Evolutionary conservation across 1,140 invertebrate genomes (phyloP), one percentile per base, ranked within the genome.

Genomic region (Trichoplusia ni): DNA sequence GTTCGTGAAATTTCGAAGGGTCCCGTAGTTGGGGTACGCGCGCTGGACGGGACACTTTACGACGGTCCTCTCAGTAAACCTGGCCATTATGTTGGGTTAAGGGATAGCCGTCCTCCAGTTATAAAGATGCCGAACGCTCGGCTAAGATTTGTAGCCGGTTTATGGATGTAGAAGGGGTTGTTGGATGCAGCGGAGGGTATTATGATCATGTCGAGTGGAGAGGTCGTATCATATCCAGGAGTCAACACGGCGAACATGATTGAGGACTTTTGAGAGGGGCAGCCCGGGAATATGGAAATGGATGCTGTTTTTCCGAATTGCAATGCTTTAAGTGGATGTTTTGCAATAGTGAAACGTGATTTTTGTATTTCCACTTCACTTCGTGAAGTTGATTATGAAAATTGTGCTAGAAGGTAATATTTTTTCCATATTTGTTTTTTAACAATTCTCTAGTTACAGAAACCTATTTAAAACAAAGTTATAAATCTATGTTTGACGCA

Each of bases 11-110:
- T 83, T 86, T 81, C 72, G 71, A 81, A 86, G 87, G 86, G 86
- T 81, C 84, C 78, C 75, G 73, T 72, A 69, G 73, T 69, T 68
- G 59, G 37, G 58, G 58, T 44, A 46, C 51, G 62, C 66, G 60
- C 60, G 59, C 61, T 67, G 73, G 61, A 77, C 77, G 77, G 86
- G 80, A 83, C 85, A 82, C 71, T 89, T 89, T 90, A 90, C 83
- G 86, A 88, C 87, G 85, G 87, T 83, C 77, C 85, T 84, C 76
- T 67, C 82, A 80, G 71, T 86, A 84, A 90, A 89, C 87, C 87
- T 87, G 80, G 78, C 84, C 83, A 86, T 90, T 90, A 87, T 75
- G 85, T 86, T 77, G 84, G 85, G 87, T 87, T 89, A 90, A 90
- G 85, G 84, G 86, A 90, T 90, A 83, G 84, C 77, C 76, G 73